Evolutionary conservation across 2,888 invertebrate species (phyloP), one percentile per base, ranked within the genome.

Genomic region (Brassicogethes aeneus): DNA sequence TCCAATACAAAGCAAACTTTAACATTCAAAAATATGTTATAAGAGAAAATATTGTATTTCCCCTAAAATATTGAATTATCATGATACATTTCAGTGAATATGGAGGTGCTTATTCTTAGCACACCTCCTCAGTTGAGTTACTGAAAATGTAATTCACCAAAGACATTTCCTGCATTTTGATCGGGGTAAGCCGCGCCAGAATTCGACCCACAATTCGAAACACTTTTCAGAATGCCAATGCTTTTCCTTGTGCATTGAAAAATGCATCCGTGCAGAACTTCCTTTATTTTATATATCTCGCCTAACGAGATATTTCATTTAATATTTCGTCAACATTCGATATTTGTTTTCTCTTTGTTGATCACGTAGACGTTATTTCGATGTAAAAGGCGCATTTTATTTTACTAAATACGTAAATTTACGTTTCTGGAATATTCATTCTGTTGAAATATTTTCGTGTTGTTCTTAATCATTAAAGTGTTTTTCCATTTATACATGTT

Each of bases 91-190:
- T 49, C 48, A 29, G 33, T 38, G 42, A 47, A 51, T 50, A 38
- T 42, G 44, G 42, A 42, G 41, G 37, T 50, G 51, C 51, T 52
- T 57, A 59, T 61, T 61, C 60, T 48, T 51, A 37, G 57, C 60
- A 59, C 60, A 61, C 53, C 54, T 56, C 51, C 48, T 44, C 51
- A 59, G 56, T 57, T 53, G 59, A 59, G 58, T 62, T 61, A 61
- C 56, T 57, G 61, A 59, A 61, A 62, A 62, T 59, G 59, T 61
- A 62, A 62, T 62, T 61, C 55, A 39, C 48, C 39, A 50, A 49
- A 51, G 54, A 48, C 53, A 53, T 55, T 57, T 57, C 57, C 57
- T 54, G 60, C 59, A 61, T 61, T 54, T 53, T 53, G 57, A 60
- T 54, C 52, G 51, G 39, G n/a, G 48, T 47, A 53, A 55, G 47